Base-by-base conservation (phyloP, 2,797 vertebrate genomes). In the Siniperca obscura region DNA sequence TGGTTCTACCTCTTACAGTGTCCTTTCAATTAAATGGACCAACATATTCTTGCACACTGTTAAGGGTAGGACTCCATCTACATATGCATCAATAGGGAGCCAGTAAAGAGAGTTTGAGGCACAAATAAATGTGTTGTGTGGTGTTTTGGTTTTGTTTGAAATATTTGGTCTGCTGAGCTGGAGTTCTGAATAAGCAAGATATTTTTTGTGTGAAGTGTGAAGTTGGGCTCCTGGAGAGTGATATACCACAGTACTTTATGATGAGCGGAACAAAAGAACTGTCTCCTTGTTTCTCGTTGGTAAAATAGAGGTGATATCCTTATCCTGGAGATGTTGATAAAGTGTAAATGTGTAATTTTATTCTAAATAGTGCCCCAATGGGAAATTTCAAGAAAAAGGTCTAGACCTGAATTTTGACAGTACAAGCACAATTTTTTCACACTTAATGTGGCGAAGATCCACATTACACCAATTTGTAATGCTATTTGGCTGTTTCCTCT, bases 11-110 rank as follows among this genome's bases (percentile, higher is more conserved):
- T 77, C 82, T 66, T 65, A 19, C 70, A 38, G 53, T 65, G 55
- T 84, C 70, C 76, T 88, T 81, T 87, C 69, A 90, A 78, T 87
- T 85, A 86, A 87, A 86, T 34, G 22, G 62, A 76, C 44, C 61
- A 64, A 34, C 72, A 74, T 64, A 83, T 78, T 85, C 74, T 56
- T 68, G 69, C 68, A 59, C 25, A 69, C 74, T 86, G 65, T 57
- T 73, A 74, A 83, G 48, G 21, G 30, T 12, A 70, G 27, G 12
- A 50, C 67, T 84, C 57, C 8, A 65, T 78, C 74, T 42, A 30
- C 30, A 52, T 61, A 44, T 52, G 50, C 70, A 78, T 74, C 68
- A 69, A 72, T 56, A 80, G 22, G n/a, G 53, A 76, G 74, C 30
- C 38, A 78, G 70, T 53, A 27, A 79, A 84, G 66, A 74, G 59